Evolutionary conservation across 2,797 vertebrate genomes (phyloP).

Genomic region (Trachops cirrhosus): DNA sequence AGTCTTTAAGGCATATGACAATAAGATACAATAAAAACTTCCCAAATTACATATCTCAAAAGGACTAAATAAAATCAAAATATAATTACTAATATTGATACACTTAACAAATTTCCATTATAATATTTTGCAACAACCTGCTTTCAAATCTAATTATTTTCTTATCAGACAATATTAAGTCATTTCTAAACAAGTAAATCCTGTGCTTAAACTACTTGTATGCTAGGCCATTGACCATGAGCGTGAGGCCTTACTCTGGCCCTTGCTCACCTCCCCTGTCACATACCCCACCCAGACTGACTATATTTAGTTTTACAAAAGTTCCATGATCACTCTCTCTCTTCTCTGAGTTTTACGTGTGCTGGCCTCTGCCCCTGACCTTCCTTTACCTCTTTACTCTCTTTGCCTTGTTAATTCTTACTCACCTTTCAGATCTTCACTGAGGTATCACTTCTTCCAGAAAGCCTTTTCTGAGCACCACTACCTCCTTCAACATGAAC

Average conservation of each 20-base stretch:
- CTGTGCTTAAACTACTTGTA: not conserved
- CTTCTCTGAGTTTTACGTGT: not conserved
- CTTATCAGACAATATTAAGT: not conserved
- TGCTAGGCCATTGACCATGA: not conserved
- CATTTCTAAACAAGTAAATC: not conserved
- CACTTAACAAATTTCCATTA: not conserved
- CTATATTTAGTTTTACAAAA: not conserved
- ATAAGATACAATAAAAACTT: constrained; percentile 4
- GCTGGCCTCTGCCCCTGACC: not conserved
- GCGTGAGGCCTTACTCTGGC: not conserved
- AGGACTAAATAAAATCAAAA: not conserved
- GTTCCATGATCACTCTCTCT: not conserved
- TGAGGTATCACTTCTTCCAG: not conserved
- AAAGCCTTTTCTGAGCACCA: constrained; percentile 12
- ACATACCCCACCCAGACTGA: not conserved
- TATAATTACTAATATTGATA: not conserved
- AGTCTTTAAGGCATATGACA: not conserved
- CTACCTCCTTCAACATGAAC: not conserved
- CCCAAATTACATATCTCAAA: not conserved
- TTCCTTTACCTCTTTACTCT: not conserved
- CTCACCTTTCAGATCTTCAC: not conserved
- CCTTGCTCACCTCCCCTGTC: not conserved
- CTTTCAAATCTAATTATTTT: constrained; percentile 21
- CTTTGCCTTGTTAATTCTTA: not conserved
- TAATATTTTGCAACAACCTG: not conserved